Base-by-base conservation (phyloP, 1,140 invertebrate genomes). In the Lerema accius region DNA sequence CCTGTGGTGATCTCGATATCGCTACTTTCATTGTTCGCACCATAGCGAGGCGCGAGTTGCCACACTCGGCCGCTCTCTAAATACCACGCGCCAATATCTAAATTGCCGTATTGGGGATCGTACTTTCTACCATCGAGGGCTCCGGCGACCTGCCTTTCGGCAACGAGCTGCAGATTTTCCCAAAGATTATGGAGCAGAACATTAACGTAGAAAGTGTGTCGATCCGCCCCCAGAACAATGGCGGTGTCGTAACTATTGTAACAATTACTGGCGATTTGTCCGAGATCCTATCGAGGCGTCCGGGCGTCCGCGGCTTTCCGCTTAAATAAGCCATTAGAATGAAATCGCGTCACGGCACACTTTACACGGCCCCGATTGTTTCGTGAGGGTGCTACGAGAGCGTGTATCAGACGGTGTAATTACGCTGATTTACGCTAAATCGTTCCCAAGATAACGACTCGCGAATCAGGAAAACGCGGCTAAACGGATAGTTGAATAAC, bases 61-160 rank as follows among this genome's bases (percentile, higher is more conserved):
- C 42, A 56, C 26, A 43, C 45, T 58, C 40, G n/a, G 40, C 26
- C 15, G 7, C 63, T 65, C 58, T 61, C 48, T 66, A 66, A 61
- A 53, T 28, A 49, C 51, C 39, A 49, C 58, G 11, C 59, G 56
- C 40, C 45, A 55, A 67, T 74, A 66, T 68, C 50, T 66, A 67
- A 70, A 77, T 72, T 61, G 56, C 46, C 55, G 49, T 67, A 69
- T 69, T 65, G 58, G 49, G 51, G 50, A 59, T 64, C 48, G 56
- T 40, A 76, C 68, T 76, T 74, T 80, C 72, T 69, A 61, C 70
- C 70, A 78, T 80, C 67, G 71, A 77, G 67, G 51, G 67, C 19
- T 23, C 19, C 19, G 51, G 50, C 67, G 65, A 66, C 73, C 67
- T 59, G 67, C 63, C 64, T 76, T 48, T 65, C 50, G 49, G 39